Percentiles rank a stretch among this genome's conserved stretches.
These are phyloP conservation scores for Hippoglossus hippoglossus DNA, from an alignment of 2,797 vertebrate genomes.

Conservation along the genomic window DNA sequence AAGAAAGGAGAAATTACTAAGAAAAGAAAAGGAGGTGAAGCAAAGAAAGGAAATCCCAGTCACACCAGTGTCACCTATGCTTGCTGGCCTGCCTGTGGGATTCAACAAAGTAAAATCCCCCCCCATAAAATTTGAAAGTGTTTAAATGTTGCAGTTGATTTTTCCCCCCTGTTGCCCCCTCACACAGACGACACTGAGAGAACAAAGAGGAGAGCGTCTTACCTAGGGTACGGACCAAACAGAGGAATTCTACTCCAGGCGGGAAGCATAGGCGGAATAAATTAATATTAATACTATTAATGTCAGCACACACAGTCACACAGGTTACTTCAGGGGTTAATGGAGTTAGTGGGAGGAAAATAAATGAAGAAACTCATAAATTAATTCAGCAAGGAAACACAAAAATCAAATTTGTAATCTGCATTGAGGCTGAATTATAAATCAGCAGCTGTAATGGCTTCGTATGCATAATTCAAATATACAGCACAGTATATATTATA, in stretches of 20 bases:
- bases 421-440: neutral
- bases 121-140: slow-evolving; percentile 1
- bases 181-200: slow-evolving; percentile 75
- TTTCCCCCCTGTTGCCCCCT: slow-evolving; percentile 48
- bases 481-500: slow-evolving; percentile 2
- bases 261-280: slow-evolving; percentile 99
- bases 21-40: slow-evolving; percentile 52
- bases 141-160: slow-evolving; percentile 11
- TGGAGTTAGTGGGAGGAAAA: slow-evolving; percentile 67
- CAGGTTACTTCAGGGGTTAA: slow-evolving; percentile 73
- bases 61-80: slow-evolving; percentile 72
- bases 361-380: slow-evolving; percentile 36
- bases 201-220: slow-evolving; percentile 90
- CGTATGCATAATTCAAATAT: slow-evolving; percentile 1
- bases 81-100: slow-evolving; percentile 62
- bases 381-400: slow-evolving; percentile 13
- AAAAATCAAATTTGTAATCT: neutral
- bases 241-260: slow-evolving; percentile 99
- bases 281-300: slow-evolving; percentile 90
- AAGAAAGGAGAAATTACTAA: slow-evolving; percentile 38
- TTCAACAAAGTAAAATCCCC: slow-evolving; percentile 28
- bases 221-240: slow-evolving; percentile 99
- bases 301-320: slow-evolving; percentile 77
- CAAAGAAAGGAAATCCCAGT: slow-evolving; percentile 54
- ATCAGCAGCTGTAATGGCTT: neutral